Evolutionary conservation across 2,113 vertebrate species (phyloP).

Genomic region (Eubucco bourcierii): DNA sequence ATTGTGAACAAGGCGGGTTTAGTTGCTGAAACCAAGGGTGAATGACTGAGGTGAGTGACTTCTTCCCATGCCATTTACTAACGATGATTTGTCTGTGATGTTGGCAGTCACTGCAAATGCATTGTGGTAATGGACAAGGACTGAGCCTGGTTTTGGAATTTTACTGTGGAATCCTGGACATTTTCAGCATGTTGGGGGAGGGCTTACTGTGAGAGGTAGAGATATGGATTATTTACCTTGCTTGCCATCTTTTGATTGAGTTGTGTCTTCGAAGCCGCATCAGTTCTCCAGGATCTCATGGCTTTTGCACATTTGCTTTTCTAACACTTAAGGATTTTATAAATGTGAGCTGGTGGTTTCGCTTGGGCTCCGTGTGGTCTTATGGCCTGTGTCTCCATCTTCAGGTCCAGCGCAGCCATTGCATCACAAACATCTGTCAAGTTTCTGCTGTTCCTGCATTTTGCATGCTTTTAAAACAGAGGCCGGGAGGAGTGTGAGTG

Average conservation of each 20-base stretch:
- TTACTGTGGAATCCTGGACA: not conserved
- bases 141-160: not conserved
- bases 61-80: not conserved
- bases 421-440: not conserved
- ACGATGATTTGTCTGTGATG: not conserved
- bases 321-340: not conserved
- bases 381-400: slow-evolving; percentile 78
- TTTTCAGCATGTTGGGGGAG: not conserved
- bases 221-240: not conserved
- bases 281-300: not conserved
- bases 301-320: not conserved
- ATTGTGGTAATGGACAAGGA: not conserved
- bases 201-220: not conserved
- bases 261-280: not conserved
- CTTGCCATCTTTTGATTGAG: not conserved
- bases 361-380: not conserved
- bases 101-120: not conserved
- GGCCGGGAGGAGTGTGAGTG: not conserved
- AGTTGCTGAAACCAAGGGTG: not conserved
- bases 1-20: not conserved
- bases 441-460: not conserved
- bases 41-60: not conserved
- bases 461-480: not conserved
- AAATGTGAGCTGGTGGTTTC: not conserved
- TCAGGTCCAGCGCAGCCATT: slow-evolving; percentile 56